These are phyloP conservation scores for Stercorarius parasiticus DNA, from an alignment of 2,113 vertebrate genomes.

Conservation along the genomic window DNA sequence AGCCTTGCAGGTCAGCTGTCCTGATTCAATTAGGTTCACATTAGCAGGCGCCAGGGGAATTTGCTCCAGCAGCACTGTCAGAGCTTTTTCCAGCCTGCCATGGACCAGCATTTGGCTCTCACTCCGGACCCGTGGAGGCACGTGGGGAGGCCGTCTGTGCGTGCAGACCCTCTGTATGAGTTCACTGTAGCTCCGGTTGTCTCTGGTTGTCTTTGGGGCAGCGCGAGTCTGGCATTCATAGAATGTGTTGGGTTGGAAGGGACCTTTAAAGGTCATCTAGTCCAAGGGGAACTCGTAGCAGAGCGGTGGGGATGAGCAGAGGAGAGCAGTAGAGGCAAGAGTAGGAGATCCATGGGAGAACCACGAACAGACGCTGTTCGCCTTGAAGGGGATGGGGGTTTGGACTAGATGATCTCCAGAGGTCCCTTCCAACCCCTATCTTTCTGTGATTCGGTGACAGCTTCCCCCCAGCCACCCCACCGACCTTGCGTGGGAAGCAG, in stretches of 20 bases:
- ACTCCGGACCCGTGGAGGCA: neutral
- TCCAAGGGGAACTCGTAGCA: neutral
- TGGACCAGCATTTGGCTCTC: fast-evolving
- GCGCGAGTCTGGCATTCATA: fast-evolving
- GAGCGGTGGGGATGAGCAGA: neutral
- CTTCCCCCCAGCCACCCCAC: neutral
- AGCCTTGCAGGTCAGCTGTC: neutral
- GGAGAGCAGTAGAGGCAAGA: neutral
- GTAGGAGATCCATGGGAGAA: neutral
- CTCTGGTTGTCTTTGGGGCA: neutral
- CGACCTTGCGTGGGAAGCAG: fast-evolving
- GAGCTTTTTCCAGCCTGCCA: neutral
- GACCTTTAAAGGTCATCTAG: no score
- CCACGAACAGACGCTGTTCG: neutral
- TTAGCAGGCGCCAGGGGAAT: neutral
- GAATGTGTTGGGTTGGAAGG: no score
- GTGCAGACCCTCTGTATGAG: neutral
- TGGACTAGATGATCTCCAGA: no score
- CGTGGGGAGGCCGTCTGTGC: fast-evolving
- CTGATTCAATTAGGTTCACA: neutral
- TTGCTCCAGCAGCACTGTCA: neutral
- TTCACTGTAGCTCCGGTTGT: neutral
- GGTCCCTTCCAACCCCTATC: no score
- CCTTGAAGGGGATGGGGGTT: neutral
- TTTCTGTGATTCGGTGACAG: no score